These are phyloP conservation scores for Plectropomus leopardus DNA, from an alignment of 2,113 vertebrate genomes.

Conservation along the genomic window DNA sequence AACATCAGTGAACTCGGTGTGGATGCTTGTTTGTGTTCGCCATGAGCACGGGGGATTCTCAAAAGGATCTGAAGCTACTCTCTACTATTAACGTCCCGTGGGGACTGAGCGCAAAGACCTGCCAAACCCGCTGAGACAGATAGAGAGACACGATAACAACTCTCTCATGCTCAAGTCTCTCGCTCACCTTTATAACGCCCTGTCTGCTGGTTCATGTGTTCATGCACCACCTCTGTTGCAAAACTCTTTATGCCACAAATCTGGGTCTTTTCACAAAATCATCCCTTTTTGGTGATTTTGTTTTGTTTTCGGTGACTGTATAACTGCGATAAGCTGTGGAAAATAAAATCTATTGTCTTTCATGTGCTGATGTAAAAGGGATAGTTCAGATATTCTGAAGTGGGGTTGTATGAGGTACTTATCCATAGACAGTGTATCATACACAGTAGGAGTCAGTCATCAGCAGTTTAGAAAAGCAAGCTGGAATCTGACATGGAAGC, in stretches of 20 bases:
- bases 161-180: slow-evolving; percentile 5
- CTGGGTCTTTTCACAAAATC: neutral
- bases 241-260: neutral
- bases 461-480: too few relatives aligned
- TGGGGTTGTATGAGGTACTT: too few relatives aligned
- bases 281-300: neutral
- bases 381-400: too few relatives aligned
- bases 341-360: slow-evolving; percentile 12
- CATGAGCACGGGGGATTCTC: slow-evolving; percentile 21
- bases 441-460: too few relatives aligned
- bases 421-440: too few relatives aligned
- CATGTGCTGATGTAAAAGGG: neutral
- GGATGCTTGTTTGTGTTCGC: slow-evolving; percentile 17
- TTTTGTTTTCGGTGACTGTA: neutral
- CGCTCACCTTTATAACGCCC: neutral
- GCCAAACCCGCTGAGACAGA: slow-evolving; percentile 42
- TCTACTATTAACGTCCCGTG: slow-evolving; percentile 26
- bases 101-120: slow-evolving; percentile 41
- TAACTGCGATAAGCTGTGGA: neutral
- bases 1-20: slow-evolving; percentile 39
- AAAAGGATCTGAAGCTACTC: slow-evolving; percentile 36
- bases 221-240: neutral
- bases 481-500: too few relatives aligned
- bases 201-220: neutral
- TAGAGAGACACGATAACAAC: neutral